Evolutionary conservation across 2,113 vertebrate species (phyloP).

Genomic region (Protobothrops flavoviridis): DNA sequence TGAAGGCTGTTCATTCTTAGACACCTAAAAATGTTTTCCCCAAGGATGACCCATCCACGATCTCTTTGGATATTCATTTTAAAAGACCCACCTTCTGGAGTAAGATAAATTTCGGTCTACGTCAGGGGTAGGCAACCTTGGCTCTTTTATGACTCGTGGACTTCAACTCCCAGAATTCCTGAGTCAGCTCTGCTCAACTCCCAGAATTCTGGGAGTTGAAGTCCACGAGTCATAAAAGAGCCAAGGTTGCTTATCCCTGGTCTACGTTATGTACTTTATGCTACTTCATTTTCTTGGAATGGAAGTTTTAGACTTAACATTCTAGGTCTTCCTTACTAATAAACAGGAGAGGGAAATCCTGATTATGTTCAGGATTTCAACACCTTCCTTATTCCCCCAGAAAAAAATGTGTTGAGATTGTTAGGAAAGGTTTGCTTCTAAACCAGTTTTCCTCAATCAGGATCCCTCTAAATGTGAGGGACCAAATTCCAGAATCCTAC

Average conservation of each 20-base stretch:
- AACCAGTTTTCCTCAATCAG: not conserved
- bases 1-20: not conserved
- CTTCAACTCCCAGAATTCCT: too few species aligned
- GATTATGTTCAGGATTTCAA: constrained; percentile 19
- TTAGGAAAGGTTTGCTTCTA: constrained; percentile 47
- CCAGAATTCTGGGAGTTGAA: too few species aligned
- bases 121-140: not conserved
- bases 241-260: not conserved
- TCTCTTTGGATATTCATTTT: constrained; percentile 16
- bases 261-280: constrained; percentile 7
- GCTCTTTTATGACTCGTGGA: too few species aligned
- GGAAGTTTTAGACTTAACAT: constrained; percentile 19
- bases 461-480: not conserved
- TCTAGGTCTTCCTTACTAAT: constrained; percentile 16
- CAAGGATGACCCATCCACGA: not conserved
- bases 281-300: constrained; percentile 34
- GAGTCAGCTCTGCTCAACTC: too few species aligned
- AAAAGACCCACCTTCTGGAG: not conserved
- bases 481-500: not conserved
- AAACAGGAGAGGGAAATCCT: constrained; percentile 39
- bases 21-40: constrained; percentile 3
- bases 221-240: too few species aligned
- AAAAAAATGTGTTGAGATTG: not conserved
- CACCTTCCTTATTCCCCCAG: not conserved
- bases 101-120: constrained; percentile 1